Evolutionary conservation across 2,888 invertebrate genomes (phyloP).

Genomic region (Hyposoter dolosus): DNA sequence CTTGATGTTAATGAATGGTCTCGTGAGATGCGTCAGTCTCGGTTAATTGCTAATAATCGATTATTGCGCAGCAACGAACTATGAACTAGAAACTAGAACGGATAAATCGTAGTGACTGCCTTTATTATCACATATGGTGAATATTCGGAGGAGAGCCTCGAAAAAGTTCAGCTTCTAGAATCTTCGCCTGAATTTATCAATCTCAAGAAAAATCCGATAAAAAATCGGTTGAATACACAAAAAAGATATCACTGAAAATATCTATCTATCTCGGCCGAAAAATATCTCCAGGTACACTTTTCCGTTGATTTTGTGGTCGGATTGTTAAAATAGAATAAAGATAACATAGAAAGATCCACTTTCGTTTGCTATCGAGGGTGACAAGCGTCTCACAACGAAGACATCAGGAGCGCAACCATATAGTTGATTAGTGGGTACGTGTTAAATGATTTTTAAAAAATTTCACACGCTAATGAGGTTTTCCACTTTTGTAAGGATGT

Average conservation of each 20-base stretch:
- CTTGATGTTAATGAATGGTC: constrained; percentile 24
- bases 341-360: constrained; percentile 31
- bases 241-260: background rate
- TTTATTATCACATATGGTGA: background rate
- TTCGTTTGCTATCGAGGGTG: constrained; percentile 46
- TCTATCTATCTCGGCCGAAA: constrained; percentile 6
- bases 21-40: constrained; percentile 61
- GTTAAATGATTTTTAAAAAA: background rate
- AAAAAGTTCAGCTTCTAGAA: background rate
- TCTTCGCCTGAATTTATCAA: background rate
- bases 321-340: constrained; percentile 25
- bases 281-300: constrained; percentile 29
- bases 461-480: background rate
- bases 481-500: background rate
- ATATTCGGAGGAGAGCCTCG: background rate
- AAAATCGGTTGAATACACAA: constrained; percentile 9
- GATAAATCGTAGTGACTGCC: constrained; percentile 34
- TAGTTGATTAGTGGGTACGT: too few relatives aligned
- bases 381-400: background rate
- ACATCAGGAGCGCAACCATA: background rate
- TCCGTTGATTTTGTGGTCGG: constrained; percentile 5
- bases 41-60: constrained; percentile 77
- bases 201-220: constrained; percentile 31
- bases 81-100: constrained; percentile 48
- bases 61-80: constrained; percentile 63